Evolutionary conservation across 64 coral and sea anemone species (phyloP).

Genomic region (Stylophora pistillata): DNA sequence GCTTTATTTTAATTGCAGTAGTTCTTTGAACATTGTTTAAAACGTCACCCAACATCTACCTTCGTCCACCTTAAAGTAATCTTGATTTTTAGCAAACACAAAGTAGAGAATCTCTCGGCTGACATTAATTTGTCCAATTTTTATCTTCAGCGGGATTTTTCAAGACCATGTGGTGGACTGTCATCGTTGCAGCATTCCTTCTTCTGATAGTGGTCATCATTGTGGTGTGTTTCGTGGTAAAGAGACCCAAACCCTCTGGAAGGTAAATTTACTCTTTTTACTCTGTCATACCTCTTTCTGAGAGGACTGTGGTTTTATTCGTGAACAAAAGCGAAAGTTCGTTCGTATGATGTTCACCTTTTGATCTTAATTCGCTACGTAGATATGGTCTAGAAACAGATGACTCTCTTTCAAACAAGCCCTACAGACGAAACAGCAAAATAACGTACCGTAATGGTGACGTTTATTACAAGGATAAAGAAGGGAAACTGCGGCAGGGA

Average conservation of each 20-base stretch:
- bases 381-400: conserved; percentile 23
- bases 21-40: no score
- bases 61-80: no score
- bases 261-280: background rate
- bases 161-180: conserved; percentile 64
- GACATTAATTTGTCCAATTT: background rate
- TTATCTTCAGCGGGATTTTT: conserved; percentile 44
- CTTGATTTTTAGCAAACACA: no score
- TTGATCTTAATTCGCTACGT: background rate
- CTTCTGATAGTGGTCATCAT: conserved; percentile 56
- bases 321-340: background rate
- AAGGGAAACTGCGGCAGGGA: conserved; percentile 1
- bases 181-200: conserved; percentile 41
- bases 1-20: no score
- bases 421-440: background rate
- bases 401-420: background rate
- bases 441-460: conserved; percentile 52
- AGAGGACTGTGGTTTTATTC: background rate
- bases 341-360: background rate
- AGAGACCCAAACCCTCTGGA: conserved; percentile 35
- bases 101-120: no score
- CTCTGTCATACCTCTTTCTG: background rate
- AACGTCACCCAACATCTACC: no score
- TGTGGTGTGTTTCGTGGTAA: conserved; percentile 30
- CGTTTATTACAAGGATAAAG: conserved; percentile 59